phyloP scores from a whole-genome alignment of 2,888 invertebrate species.

The Drosophila anomalipes region DNA sequence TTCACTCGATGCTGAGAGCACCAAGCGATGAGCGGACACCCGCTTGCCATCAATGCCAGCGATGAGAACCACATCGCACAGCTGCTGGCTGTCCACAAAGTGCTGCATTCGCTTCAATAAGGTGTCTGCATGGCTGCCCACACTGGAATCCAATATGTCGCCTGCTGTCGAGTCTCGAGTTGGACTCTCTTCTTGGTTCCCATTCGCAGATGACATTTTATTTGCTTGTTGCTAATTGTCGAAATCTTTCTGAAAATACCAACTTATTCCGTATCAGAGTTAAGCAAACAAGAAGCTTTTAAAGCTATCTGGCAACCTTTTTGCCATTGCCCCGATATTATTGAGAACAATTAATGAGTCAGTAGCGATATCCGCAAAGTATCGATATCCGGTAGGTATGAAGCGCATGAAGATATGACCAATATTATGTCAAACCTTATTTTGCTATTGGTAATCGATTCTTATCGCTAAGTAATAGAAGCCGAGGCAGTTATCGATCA shows the following conservation, averaged over 20 bases:
- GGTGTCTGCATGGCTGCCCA: neutral
- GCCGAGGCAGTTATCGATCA: no score
- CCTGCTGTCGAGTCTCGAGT: neutral
- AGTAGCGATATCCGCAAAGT: neutral
- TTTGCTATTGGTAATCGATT: neutral
- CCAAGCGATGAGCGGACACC: conserved; percentile 93
- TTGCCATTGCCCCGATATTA: neutral
- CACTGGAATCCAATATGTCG: neutral
- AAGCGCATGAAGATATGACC: neutral
- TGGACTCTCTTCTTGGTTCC: neutral
- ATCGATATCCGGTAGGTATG: neutral
- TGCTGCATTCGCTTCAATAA: neutral
- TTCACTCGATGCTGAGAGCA: conserved; percentile 95
- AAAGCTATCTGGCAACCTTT: neutral
- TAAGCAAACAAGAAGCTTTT: neutral
- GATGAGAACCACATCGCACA: neutral
- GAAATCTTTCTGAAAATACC: neutral
- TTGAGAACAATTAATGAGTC: neutral
- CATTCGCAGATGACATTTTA: neutral
- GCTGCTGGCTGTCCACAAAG: neutral
- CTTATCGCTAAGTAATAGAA: neutral
- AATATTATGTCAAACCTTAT: neutral
- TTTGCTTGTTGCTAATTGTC: neutral
- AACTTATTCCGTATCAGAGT: neutral
- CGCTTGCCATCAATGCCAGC: conserved; percentile 65